These are phyloP conservation scores for Arnoldichthys spilopterus DNA, from an alignment of 2,797 vertebrate species.

Conservation along the genomic window DNA sequence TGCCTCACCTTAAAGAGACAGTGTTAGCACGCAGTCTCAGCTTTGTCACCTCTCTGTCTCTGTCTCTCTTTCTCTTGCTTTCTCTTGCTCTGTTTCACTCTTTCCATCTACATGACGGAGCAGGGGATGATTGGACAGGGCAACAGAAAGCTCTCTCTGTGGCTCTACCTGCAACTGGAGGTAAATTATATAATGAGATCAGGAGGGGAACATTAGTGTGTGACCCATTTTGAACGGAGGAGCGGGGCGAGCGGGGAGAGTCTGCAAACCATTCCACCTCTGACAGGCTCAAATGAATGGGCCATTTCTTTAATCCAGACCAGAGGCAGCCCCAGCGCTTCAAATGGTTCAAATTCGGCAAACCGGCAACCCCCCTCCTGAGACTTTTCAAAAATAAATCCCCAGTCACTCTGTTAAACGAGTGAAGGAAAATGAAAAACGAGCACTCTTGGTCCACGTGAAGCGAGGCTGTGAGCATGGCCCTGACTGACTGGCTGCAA, in stretches of 20 bases:
- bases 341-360: slow-evolving; percentile 78
- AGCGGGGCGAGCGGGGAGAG: slow-evolving; percentile 59
- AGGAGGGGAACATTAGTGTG: slow-evolving; percentile 66
- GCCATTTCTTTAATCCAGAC: slow-evolving; percentile 75
- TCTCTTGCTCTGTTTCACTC: not conserved
- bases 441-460: slow-evolving; percentile 61
- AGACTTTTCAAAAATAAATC: slow-evolving; percentile 75
- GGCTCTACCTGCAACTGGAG: slow-evolving; percentile 57
- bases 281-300: slow-evolving; percentile 75
- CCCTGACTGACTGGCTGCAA: slow-evolving; percentile 13
- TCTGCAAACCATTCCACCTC: slow-evolving; percentile 69
- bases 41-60: not conserved
- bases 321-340: slow-evolving; percentile 70
- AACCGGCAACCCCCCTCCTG: slow-evolving; percentile 70
- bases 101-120: slow-evolving; percentile 24
- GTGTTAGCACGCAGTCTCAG: not conserved
- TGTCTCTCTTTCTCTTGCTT: not conserved
- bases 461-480: slow-evolving; percentile 13
- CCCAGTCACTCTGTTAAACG: slow-evolving; percentile 66
- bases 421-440: slow-evolving; percentile 67
- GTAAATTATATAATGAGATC: slow-evolving; percentile 77
- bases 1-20: not conserved
- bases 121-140: not conserved
- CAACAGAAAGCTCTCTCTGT: slow-evolving; percentile 19
- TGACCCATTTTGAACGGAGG: slow-evolving; percentile 66